A percentile compares a stretch with the other conserved stretches of the same genome.
phyloP scores from a whole-genome alignment of 1,140 invertebrate species.

The Hyposmocoma kahamanoa region DNA sequence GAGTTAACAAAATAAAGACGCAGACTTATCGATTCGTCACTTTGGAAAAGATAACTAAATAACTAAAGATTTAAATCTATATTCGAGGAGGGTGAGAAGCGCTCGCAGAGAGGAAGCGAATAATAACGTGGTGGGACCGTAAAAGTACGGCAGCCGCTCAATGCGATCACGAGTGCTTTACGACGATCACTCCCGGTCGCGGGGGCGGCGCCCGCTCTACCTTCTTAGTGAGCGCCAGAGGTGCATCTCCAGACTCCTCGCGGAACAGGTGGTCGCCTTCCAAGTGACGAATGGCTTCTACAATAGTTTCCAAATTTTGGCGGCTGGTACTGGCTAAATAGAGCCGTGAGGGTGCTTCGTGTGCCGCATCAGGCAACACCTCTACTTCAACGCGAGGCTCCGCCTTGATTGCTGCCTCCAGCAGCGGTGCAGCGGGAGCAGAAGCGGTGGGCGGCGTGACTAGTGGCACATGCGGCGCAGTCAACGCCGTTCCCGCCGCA shows the following conservation, averaged over 20 bases:
- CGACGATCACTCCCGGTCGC: slow-evolving; percentile 89
- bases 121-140: slow-evolving; percentile 36
- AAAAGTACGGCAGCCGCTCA: slow-evolving; percentile 25
- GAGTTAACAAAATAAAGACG: slow-evolving; percentile 57
- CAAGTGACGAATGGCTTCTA: slow-evolving; percentile 96
- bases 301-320: slow-evolving; percentile 97
- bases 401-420: slow-evolving; percentile 90
- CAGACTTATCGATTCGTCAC: slow-evolving; percentile 72
- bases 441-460: slow-evolving; percentile 24
- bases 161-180: slow-evolving; percentile 84
- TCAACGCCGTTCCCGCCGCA: background rate
- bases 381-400: slow-evolving; percentile 90
- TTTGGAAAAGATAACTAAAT: slow-evolving; percentile 69
- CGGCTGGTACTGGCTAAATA: slow-evolving; percentile 88
- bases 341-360: slow-evolving; percentile 77
- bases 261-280: slow-evolving; percentile 95
- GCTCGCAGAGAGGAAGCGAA: slow-evolving; percentile 41
- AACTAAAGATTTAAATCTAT: slow-evolving; percentile 66
- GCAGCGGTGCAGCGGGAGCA: slow-evolving; percentile 74
- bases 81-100: slow-evolving; percentile 62
- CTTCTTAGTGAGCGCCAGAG: slow-evolving; percentile 83
- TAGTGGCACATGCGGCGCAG: background rate
- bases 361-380: slow-evolving; percentile 74
- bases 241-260: slow-evolving; percentile 82
- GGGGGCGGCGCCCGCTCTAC: slow-evolving; percentile 77